Conservation (phyloP, 2,888 invertebrate genomes). For the Omphaloscelis lunosa region DNA sequence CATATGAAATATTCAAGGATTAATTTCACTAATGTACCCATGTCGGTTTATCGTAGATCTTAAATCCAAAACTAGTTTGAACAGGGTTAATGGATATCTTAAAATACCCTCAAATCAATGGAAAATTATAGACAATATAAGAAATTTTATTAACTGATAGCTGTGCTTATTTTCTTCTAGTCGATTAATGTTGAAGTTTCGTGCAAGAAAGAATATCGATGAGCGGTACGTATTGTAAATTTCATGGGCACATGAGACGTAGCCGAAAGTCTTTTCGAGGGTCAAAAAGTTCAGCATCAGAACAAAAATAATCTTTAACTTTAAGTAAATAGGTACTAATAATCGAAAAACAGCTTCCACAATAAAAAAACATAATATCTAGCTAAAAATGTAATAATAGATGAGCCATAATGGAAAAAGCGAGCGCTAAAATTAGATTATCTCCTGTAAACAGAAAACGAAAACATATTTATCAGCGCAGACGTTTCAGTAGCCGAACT, state of each 20-base stretch:
- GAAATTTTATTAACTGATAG: slow-evolving; percentile 14
- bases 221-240: background rate
- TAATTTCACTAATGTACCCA: slow-evolving; percentile 28
- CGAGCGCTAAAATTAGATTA: slow-evolving; percentile 28
- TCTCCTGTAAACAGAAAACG: slow-evolving; percentile 44
- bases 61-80: slow-evolving; percentile 5
- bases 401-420: slow-evolving; percentile 28
- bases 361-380: slow-evolving; percentile 18
- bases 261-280: background rate
- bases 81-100: slow-evolving; percentile 16
- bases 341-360: background rate
- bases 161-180: slow-evolving; percentile 3
- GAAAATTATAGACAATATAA: background rate
- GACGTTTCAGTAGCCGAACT: slow-evolving; percentile 40
- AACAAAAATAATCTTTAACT: background rate
- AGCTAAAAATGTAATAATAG: slow-evolving; percentile 18
- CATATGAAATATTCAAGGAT: slow-evolving; percentile 32
- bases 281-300: background rate
- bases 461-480: slow-evolving; percentile 53
- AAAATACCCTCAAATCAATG: background rate
- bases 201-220: background rate
- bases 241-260: no score
- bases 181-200: background rate
- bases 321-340: background rate
- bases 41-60: slow-evolving; percentile 4